A percentile compares a stretch with the other conserved stretches of the same genome.
These are phyloP conservation scores for Temnothorax nylanderi DNA, from an alignment of 1,140 invertebrate species.

Conservation along the genomic window DNA sequence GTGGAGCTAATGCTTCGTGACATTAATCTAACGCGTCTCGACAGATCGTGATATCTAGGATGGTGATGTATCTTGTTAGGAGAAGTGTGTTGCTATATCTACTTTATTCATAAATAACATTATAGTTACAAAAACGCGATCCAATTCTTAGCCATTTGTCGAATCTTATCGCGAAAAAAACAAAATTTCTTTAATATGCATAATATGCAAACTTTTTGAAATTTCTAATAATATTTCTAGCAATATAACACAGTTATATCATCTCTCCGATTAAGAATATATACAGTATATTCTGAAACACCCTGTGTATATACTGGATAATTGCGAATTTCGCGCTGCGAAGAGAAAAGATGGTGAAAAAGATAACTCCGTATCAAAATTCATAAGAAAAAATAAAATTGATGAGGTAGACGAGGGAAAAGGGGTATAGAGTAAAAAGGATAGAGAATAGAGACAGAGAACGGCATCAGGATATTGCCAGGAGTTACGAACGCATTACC, in stretches of 20 bases:
- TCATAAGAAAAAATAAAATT: slow-evolving; percentile 48
- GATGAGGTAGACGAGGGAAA: slow-evolving; percentile 57
- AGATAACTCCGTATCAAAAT: slow-evolving; percentile 40
- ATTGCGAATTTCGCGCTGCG: not conserved
- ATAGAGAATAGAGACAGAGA: slow-evolving; percentile 36
- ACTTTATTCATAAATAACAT: not conserved
- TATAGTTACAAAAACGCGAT: not conserved
- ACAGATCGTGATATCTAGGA: slow-evolving; percentile 33
- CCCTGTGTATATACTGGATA: not conserved
- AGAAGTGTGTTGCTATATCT: not conserved
- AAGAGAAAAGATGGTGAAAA: not conserved
- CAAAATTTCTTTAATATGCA: no score
- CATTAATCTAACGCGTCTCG: no score
- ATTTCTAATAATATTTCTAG: not conserved
- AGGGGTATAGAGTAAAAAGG: not conserved
- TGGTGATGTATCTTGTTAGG: slow-evolving; percentile 3
- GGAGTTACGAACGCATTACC: slow-evolving; percentile 82
- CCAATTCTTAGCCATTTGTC: no score
- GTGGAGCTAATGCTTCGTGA: no score
- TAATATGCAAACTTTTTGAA: not conserved
- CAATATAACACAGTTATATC: not conserved
- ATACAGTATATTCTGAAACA: not conserved
- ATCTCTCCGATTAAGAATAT: not conserved
- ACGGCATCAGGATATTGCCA: slow-evolving; percentile 72
- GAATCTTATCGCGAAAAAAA: no score